Base-by-base conservation (phyloP, 2,113 vertebrate species). In the Xiphophorus hellerii region DNA sequence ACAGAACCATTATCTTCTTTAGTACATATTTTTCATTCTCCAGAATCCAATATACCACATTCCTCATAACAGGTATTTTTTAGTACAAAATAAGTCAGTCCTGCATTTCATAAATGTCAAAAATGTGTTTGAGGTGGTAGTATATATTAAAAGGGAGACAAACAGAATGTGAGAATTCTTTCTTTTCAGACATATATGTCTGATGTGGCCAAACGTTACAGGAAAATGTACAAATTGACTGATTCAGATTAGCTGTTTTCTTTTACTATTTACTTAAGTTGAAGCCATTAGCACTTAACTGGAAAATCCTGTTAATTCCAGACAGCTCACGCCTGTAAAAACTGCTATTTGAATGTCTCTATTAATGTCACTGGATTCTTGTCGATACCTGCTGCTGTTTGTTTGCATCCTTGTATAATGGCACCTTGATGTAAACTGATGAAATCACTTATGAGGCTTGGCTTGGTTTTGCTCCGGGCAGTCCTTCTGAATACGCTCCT, bases 381-480 rank as follows among this genome's bases (percentile, higher is more conserved):
- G 66, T 74, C 69, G 62, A 28, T 71, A 75, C 63, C 54, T 79
- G 62, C 77, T 83, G 62, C 62, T 80, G 66, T 81, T 77, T 74
- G 25, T 72, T 68, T 73, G 11, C 33, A 64, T 62, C 69, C 11
- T 0, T 7, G 1, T 62, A 25, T 44, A 66, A 71, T 58, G 62
- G 44, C 54, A 61, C 77, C 27, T 68, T 69, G 64, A 78, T 80
- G 31, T 66, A 72, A 63, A 79, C 58, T 74, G 63, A 74, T 79
- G 62, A 81, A 77, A 86, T 69, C 35, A 11, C 62, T n/a, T 29
- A 61, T 9, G 33, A 66, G 29, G 17, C 65, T 80, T 66, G 28
- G 61, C 60, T 77, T 29, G 22, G 27, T 66, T 39, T 76, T 37
- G 73, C 79, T 75, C 62, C 74, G 62, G 73, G 82, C 54, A 71